Percentiles rank a stretch among this genome's conserved stretches.
phyloP scores from a whole-genome alignment of 1,140 invertebrate genomes.

The Thaumatotibia leucotreta region DNA sequence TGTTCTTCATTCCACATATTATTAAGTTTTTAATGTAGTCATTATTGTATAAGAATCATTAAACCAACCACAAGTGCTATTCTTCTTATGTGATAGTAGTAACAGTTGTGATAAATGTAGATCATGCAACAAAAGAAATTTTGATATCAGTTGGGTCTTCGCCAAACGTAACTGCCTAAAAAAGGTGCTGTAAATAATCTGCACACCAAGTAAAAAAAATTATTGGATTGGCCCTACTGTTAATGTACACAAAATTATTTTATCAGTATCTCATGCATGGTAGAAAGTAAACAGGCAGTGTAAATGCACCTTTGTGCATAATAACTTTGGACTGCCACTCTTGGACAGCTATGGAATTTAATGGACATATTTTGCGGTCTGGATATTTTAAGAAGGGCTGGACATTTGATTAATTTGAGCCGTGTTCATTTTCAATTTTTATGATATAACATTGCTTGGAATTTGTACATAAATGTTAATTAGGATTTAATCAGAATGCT shows the following conservation, averaged over 20 bases:
- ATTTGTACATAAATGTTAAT: slow-evolving; percentile 6
- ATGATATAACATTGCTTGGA: not conserved
- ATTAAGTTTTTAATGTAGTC: slow-evolving; percentile 44
- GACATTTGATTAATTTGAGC: not conserved
- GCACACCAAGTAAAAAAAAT: no score
- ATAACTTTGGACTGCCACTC: no score
- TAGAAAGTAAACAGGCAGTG: no score
- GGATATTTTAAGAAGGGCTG: not conserved
- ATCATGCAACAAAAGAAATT: not conserved
- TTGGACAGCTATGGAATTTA: not conserved
- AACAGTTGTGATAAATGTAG: not conserved
- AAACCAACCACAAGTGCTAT: slow-evolving; percentile 5
- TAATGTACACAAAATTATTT: no score
- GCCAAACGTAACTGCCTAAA: no score
- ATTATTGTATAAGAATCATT: slow-evolving; percentile 39
- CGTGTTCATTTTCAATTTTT: not conserved
- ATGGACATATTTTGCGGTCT: not conserved
- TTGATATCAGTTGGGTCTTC: not conserved
- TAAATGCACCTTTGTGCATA: no score
- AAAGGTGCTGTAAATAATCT: no score
- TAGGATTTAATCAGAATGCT: slow-evolving; percentile 18
- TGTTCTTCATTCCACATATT: slow-evolving; percentile 57
- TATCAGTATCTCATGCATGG: no score
- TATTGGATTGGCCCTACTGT: no score
- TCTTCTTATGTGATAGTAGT: not conserved